Percentiles rank a stretch among this genome's conserved stretches.
phyloP scores from a whole-genome alignment of 2,797 vertebrate genomes.

The Lagocephalus sceleratus region DNA sequence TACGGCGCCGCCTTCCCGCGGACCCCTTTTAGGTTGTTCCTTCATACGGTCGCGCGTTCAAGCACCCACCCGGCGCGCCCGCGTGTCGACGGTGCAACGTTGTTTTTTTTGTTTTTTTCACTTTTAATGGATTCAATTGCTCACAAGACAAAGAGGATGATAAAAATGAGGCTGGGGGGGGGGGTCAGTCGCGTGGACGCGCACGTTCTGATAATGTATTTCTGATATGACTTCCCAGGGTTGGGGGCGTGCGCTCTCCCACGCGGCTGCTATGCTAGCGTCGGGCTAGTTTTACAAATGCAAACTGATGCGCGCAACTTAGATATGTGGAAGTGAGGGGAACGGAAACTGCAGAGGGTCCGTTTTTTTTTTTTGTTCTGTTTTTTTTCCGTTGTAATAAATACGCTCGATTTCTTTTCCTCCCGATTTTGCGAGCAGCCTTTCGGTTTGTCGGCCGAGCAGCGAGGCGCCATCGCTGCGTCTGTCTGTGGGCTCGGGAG shows the following conservation, averaged over 20 bases:
- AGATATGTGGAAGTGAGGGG: conserved; percentile 64
- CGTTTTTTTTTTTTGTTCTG: too few relatives aligned
- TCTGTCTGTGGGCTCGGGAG: conserved; percentile 63
- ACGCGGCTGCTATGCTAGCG: conserved; percentile 48
- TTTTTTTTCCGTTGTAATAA: conserved; percentile 67
- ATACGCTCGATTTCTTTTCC: conserved; percentile 71
- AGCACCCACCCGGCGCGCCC: conserved; percentile 40
- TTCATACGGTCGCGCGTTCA: conserved; percentile 43
- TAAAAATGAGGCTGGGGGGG: conserved; percentile 46
- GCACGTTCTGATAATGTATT: conserved; percentile 25
- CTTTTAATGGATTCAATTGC: conserved; percentile 48
- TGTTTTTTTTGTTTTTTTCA: too few relatives aligned
- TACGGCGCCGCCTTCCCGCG: conserved; percentile 36
- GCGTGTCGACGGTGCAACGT: conserved; percentile 46
- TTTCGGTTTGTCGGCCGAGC: conserved; percentile 32
- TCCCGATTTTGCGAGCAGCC: conserved; percentile 71
- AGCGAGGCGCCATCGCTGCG: conserved; percentile 46
- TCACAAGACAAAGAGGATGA: conserved; percentile 56
- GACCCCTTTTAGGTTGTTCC: conserved; percentile 35
- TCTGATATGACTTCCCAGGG: conserved; percentile 54
- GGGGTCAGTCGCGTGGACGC: conserved; percentile 35
- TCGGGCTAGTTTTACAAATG: conserved; percentile 57
- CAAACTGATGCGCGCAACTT: conserved; percentile 69
- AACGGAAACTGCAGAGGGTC: conserved; percentile 71
- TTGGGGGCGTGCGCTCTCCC: conserved; percentile 38